These are phyloP conservation scores for Coregonus ussuriensis DNA, from an alignment of 2,797 vertebrate species.

Conservation along the genomic window DNA sequence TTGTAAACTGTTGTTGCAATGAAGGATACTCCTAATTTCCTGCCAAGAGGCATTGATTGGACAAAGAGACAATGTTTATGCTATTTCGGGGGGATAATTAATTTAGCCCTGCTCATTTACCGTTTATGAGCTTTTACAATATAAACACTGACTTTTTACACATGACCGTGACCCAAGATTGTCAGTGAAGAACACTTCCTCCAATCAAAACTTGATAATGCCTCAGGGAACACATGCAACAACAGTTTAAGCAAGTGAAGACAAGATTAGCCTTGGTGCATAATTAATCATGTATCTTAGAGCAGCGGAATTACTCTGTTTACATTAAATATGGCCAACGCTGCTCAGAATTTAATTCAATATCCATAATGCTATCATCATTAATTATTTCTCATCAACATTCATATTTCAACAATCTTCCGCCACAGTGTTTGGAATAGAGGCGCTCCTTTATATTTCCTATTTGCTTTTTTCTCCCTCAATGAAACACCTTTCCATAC, in stretches of 20 bases:
- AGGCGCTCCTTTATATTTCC: conserved; percentile 51
- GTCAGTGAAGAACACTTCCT: conserved; percentile 29
- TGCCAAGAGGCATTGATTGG: neutral
- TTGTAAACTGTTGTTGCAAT: neutral
- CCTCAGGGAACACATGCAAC: conserved; percentile 19
- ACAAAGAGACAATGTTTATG: neutral
- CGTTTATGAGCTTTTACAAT: conserved; percentile 4
- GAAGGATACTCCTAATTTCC: neutral
- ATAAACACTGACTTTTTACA: neutral
- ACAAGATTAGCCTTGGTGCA: conserved; percentile 20
- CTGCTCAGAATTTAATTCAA: conserved; percentile 60
- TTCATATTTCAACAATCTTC: conserved; percentile 36
- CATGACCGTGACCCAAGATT: conserved; percentile 10
- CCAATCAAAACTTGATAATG: conserved; percentile 38
- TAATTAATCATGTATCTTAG: conserved; percentile 44
- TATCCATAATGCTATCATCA: conserved; percentile 56
- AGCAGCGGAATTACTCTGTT: conserved; percentile 45
- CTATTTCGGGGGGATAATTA: neutral
- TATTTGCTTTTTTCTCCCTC: conserved; percentile 45
- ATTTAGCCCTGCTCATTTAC: conserved; percentile 2
- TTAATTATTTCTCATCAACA: conserved; percentile 41
- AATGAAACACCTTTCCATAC: conserved; percentile 34
- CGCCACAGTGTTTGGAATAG: conserved; percentile 38
- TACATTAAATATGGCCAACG: conserved; percentile 43
- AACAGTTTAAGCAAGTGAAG: conserved; percentile 31